Percentiles rank a stretch among this genome's conserved stretches.
These are phyloP conservation scores for Campylomormyrus tamandua DNA, from an alignment of 2,113 vertebrate genomes.

Conservation along the genomic window DNA sequence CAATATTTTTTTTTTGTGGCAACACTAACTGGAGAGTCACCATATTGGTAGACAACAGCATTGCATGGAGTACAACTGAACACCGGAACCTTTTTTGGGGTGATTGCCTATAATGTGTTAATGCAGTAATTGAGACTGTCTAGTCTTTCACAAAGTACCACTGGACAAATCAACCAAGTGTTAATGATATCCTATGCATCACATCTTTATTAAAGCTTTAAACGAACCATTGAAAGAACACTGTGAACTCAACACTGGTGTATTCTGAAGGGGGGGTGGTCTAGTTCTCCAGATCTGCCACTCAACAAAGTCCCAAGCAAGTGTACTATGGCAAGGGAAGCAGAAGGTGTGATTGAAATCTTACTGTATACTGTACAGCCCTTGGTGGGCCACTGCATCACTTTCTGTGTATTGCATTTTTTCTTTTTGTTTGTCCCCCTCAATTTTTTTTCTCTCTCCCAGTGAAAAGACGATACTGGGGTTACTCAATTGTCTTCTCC, in stretches of 20 bases:
- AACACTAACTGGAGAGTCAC: conserved; percentile 54
- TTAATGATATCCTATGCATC: conserved; percentile 50
- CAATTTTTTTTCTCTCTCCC: background rate
- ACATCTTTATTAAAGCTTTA: conserved; percentile 60
- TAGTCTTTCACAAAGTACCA: conserved; percentile 43
- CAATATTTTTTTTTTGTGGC: conserved; percentile 33
- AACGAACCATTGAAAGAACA: conserved; percentile 52
- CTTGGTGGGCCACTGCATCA: background rate
- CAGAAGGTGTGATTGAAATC: conserved; percentile 13
- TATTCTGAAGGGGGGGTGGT: conserved; percentile 30
- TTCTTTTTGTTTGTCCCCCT: background rate
- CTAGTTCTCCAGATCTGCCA: background rate
- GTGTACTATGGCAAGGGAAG: background rate
- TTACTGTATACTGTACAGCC: conserved; percentile 15
- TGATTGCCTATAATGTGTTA: conserved; percentile 60
- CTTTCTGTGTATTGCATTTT: background rate
- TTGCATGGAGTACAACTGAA: conserved; percentile 27
- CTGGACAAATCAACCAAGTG: conserved; percentile 47
- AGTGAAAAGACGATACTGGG: background rate
- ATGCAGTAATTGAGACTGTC: conserved; percentile 39
- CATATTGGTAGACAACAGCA: conserved; percentile 48
- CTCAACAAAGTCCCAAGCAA: background rate
- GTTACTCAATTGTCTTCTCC: background rate
- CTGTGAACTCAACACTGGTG: conserved; percentile 55
- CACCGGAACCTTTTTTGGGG: conserved; percentile 40